These are phyloP conservation scores for Oscheius onirici DNA, from an alignment of 2,888 invertebrate species.

Conservation along the genomic window DNA sequence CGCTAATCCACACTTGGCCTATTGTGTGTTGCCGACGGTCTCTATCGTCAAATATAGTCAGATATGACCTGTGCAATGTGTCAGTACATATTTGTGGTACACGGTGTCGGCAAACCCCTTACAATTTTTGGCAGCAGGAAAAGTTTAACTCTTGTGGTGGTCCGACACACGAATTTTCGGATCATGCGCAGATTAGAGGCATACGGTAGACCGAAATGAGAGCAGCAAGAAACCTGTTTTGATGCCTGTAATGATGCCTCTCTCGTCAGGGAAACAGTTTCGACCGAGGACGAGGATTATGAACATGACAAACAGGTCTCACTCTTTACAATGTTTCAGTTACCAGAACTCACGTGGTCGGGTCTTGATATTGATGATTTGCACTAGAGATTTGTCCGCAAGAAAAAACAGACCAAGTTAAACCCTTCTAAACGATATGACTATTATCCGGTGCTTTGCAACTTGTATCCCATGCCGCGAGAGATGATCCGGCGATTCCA, in stretches of 20 bases:
- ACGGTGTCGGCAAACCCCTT: background rate
- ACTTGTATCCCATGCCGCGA: too few species aligned
- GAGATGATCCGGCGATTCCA: too few species aligned
- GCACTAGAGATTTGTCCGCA: background rate
- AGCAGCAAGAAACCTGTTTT: slow-evolving; percentile 20
- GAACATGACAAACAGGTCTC: slow-evolving; percentile 19
- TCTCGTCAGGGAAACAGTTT: background rate
- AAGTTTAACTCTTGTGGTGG: background rate
- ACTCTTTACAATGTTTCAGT: background rate
- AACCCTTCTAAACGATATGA: too few species aligned
- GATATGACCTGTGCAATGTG: slow-evolving; percentile 26
- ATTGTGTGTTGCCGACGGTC: slow-evolving; percentile 26
- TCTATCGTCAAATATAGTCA: slow-evolving; percentile 24
- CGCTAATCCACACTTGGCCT: slow-evolving; percentile 33
- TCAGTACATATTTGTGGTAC: slow-evolving; percentile 18
- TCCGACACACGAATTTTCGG: slow-evolving; percentile 15
- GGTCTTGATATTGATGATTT: background rate
- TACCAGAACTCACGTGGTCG: slow-evolving; percentile 8
- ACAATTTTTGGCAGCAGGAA: slow-evolving; percentile 6
- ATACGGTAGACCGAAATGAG: slow-evolving; percentile 29
- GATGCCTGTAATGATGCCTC: slow-evolving; percentile 17
- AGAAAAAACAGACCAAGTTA: too few species aligned
- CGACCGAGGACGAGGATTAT: slow-evolving; percentile 24
- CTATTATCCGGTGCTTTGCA: too few species aligned
- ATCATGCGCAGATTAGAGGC: slow-evolving; percentile 18